phyloP scores from a whole-genome alignment of 2,888 invertebrate genomes.

The Tiphia femorata region DNA sequence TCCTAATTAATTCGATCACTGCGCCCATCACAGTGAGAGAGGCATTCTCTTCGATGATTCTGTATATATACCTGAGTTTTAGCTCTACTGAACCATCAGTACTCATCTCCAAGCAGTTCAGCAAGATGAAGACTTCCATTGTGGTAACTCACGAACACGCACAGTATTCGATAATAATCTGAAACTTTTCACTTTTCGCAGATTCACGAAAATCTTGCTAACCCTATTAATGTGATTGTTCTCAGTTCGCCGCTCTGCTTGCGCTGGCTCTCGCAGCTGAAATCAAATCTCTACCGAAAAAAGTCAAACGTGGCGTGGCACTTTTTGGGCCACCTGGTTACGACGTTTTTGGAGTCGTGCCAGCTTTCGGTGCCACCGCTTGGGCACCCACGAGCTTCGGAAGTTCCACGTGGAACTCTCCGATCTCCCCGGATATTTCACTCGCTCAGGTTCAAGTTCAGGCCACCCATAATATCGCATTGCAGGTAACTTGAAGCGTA shows the following conservation, averaged over 20 bases:
- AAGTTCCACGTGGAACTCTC: constrained; percentile 48
- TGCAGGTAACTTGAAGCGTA: too few relatives aligned
- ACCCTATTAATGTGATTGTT: too few relatives aligned
- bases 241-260: constrained; percentile 46
- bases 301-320: constrained; percentile 60
- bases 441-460: constrained; percentile 61
- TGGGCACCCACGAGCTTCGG: constrained; percentile 47
- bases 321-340: constrained; percentile 54
- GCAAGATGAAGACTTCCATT: constrained; percentile 56
- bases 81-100: constrained; percentile 40
- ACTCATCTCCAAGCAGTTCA: constrained; percentile 33
- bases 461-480: constrained; percentile 62
- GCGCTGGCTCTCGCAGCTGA: constrained; percentile 37
- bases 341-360: constrained; percentile 51
- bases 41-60: constrained; percentile 40
- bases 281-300: constrained; percentile 32
- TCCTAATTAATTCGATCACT: constrained; percentile 59
- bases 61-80: constrained; percentile 49
- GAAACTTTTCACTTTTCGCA: neutral
- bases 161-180: neutral
- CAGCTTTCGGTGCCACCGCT: constrained; percentile 41
- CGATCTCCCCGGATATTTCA: constrained; percentile 51
- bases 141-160: constrained; percentile 48
- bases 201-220: too few relatives aligned
- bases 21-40: constrained; percentile 26